phyloP scores from a whole-genome alignment of 92 coral and sea anemone species.

The Phenganax marumi region DNA sequence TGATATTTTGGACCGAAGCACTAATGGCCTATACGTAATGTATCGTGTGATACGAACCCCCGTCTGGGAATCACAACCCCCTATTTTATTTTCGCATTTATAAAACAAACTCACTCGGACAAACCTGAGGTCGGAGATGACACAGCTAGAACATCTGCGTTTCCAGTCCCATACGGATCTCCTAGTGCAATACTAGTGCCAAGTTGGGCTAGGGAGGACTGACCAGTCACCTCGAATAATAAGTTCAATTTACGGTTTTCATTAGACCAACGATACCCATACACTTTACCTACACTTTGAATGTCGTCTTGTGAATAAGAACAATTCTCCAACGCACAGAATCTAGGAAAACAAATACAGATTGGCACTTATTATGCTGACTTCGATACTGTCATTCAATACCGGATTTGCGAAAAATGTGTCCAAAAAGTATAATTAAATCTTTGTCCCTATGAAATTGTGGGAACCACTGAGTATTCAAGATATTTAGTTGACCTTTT shows the following conservation, averaged over 20 bases:
- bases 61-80: not conserved
- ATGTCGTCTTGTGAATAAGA: slow-evolving; percentile 70
- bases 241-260: slow-evolving; percentile 36
- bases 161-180: slow-evolving; percentile 57
- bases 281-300: slow-evolving; percentile 83
- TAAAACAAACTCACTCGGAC: slow-evolving; percentile 11
- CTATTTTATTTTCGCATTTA: not conserved
- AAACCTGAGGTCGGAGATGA: slow-evolving; percentile 79
- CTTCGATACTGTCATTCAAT: too few relatives aligned
- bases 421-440: too few relatives aligned
- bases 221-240: slow-evolving; percentile 68
- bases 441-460: too few relatives aligned
- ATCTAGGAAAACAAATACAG: slow-evolving; percentile 42
- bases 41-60: too few relatives aligned
- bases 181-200: slow-evolving; percentile 84
- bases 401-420: too few relatives aligned
- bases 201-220: slow-evolving; percentile 70
- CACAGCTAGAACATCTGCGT: slow-evolving; percentile 62
- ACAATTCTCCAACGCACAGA: slow-evolving; percentile 73
- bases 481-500: too few relatives aligned
- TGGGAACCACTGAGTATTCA: too few relatives aligned
- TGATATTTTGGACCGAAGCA: too few relatives aligned
- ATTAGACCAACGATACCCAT: slow-evolving; percentile 56
- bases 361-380: too few relatives aligned
- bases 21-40: too few relatives aligned